A percentile compares a stretch with the other conserved stretches of the same genome.
phyloP scores from a whole-genome alignment of 2,888 invertebrate species.

The Sesia bembeciformis region DNA sequence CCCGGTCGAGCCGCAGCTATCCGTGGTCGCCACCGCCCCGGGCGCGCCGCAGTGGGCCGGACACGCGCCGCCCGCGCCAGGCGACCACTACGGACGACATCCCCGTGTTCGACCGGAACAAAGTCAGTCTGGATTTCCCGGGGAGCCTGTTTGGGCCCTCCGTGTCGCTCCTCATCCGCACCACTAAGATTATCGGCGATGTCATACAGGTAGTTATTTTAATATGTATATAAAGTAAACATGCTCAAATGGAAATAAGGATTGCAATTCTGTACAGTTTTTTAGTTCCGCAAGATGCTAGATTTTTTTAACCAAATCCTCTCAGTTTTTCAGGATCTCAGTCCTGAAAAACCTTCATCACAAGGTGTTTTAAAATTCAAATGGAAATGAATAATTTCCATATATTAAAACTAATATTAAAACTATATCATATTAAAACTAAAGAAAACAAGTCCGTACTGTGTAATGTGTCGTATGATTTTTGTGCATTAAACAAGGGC shows the following conservation, averaged over 20 bases:
- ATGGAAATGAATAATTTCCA: no score
- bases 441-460: no score
- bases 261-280: neutral
- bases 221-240: neutral
- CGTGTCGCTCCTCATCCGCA: constrained; percentile 78
- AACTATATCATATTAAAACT: no score
- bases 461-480: no score
- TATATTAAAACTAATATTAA: no score
- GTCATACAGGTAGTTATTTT: constrained; percentile 75
- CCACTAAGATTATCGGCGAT: constrained; percentile 78
- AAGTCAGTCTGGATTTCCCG: constrained; percentile 80
- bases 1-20: constrained; percentile 7
- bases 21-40: constrained; percentile 11
- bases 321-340: no score
- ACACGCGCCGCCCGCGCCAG: constrained; percentile 10
- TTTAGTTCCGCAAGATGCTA: no score
- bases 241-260: neutral
- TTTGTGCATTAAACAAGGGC: no score
- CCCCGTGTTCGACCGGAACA: constrained; percentile 76
- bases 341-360: no score
- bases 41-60: constrained; percentile 4
- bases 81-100: constrained; percentile 67
- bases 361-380: no score
- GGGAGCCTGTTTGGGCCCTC: constrained; percentile 78
- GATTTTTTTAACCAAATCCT: no score